phyloP scores from a whole-genome alignment of 2,113 vertebrate species.

The Ascaphus truei region DNA sequence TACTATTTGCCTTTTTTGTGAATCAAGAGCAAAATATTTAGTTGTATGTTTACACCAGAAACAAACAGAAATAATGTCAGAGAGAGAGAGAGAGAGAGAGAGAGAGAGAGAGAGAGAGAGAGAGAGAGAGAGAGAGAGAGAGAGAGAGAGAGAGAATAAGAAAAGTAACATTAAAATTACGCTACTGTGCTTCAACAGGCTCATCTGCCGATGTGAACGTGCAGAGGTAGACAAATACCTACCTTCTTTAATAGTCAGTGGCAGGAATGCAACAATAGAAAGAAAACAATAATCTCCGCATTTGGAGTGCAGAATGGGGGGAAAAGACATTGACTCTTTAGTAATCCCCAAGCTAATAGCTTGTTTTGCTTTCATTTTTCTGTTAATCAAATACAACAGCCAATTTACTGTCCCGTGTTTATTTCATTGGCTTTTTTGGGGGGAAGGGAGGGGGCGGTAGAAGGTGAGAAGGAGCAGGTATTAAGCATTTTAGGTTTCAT shows the following conservation, averaged over 20 bases:
- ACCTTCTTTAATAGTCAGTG: constrained; percentile 93
- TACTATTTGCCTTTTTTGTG: too few relatives aligned
- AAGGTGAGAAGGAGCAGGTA: constrained; percentile 42
- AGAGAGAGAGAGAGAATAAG: constrained; percentile 52
- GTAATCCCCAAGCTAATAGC: constrained; percentile 76
- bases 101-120: constrained; percentile 56
- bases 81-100: constrained; percentile 43
- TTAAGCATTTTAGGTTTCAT: constrained; percentile 34
- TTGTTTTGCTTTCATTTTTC: constrained; percentile 60
- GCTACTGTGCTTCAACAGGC: constrained; percentile 96
- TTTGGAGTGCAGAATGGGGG: constrained; percentile 84
- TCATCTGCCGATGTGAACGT: constrained; percentile 96
- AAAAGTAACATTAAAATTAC: constrained; percentile 89
- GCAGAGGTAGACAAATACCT: constrained; percentile 93
- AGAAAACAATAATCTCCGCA: constrained; percentile 95
- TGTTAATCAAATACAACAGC: constrained; percentile 62
- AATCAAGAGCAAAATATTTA: constrained; percentile 38
- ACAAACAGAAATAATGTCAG: constrained; percentile 59
- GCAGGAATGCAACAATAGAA: constrained; percentile 94
- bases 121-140: constrained; percentile 44
- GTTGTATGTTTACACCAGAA: constrained; percentile 60
- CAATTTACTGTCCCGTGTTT: constrained; percentile 46
- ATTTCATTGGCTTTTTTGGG: constrained; percentile 4
- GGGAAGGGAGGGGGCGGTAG: constrained; percentile 13
- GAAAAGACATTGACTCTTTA: constrained; percentile 94